phyloP scores from a whole-genome alignment of 92 coral and sea anemone genomes.

The Phenganax marumi region DNA sequence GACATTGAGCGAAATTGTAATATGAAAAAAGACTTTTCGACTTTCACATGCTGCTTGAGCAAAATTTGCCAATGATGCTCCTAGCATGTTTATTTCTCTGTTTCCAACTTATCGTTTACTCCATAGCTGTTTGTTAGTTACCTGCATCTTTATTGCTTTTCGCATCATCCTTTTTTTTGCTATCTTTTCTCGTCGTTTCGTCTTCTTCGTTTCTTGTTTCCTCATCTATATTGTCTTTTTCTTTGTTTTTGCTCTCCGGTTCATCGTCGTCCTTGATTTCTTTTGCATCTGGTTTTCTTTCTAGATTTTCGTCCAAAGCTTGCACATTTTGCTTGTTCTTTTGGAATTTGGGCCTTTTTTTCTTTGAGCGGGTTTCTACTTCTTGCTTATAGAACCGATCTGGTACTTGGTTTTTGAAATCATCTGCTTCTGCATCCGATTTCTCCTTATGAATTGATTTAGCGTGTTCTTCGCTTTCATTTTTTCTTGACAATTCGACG shows the following conservation, averaged over 20 bases:
- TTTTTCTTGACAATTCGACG: background rate
- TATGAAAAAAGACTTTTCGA: too few species aligned
- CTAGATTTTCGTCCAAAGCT: background rate
- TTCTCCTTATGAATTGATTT: background rate
- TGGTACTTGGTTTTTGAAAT: background rate
- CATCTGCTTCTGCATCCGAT: background rate
- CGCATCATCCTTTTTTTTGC: background rate
- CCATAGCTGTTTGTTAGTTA: background rate
- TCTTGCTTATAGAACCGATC: too few species aligned
- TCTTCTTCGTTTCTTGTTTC: background rate
- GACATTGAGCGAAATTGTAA: too few species aligned
- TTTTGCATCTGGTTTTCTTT: background rate
- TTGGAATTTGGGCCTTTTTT: too few species aligned
- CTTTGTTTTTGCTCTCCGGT: background rate
- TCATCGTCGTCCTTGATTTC: background rate
- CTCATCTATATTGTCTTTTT: background rate
- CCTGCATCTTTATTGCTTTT: constrained; percentile 5
- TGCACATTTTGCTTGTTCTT: too few species aligned
- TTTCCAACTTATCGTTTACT: too few species aligned
- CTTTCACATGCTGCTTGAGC: background rate
- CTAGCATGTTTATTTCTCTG: background rate
- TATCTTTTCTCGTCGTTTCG: background rate
- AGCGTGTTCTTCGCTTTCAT: background rate
- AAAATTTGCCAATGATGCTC: background rate
- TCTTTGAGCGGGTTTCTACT: too few species aligned